Percentiles rank a stretch among this genome's conserved stretches.
Evolutionary conservation across 2,888 invertebrate species (phyloP).

Genomic region (Chorisops tibialis): DNA sequence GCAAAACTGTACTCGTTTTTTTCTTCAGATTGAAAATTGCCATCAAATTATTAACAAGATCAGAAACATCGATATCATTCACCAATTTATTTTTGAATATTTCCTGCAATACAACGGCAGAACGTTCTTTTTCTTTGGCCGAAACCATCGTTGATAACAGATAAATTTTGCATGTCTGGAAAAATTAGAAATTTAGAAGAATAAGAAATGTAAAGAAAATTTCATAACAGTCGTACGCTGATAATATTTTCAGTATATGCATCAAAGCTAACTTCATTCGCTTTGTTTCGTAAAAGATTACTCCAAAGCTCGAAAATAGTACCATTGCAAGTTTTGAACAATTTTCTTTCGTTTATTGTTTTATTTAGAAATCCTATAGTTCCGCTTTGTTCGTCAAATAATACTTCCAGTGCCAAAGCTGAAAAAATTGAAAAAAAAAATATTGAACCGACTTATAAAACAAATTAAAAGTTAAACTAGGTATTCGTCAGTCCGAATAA

Average conservation of each 20-base stretch:
- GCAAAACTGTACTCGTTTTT: slow-evolving; percentile 35
- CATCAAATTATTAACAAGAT: slow-evolving; percentile 31
- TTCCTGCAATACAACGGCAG: slow-evolving; percentile 37
- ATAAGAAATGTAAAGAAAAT: background rate
- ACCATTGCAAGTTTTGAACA: slow-evolving; percentile 36
- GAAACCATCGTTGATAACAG: slow-evolving; percentile 35
- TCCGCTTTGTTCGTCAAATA: slow-evolving; percentile 36
- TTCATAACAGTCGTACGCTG: too few relatives aligned
- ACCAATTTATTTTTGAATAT: slow-evolving; percentile 32
- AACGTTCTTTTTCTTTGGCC: slow-evolving; percentile 40
- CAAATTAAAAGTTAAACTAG: too few relatives aligned
- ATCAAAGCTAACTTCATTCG: slow-evolving; percentile 27
- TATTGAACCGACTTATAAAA: too few relatives aligned
- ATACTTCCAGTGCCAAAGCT: slow-evolving; percentile 37
- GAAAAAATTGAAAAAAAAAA: too few relatives aligned
- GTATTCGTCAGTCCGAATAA: too few relatives aligned
- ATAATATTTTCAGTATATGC: slow-evolving; percentile 32
- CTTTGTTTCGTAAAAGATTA: slow-evolving; percentile 35
- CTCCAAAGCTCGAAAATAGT: slow-evolving; percentile 38
- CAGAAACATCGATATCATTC: slow-evolving; percentile 23
- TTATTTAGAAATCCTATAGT: slow-evolving; percentile 35
- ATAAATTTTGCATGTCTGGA: slow-evolving; percentile 35
- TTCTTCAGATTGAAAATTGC: slow-evolving; percentile 36
- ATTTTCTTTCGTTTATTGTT: slow-evolving; percentile 32
- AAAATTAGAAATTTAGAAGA: background rate